Base-by-base conservation (phyloP, 2,797 vertebrate species). In the Heteromormyrus szaboi region DNA sequence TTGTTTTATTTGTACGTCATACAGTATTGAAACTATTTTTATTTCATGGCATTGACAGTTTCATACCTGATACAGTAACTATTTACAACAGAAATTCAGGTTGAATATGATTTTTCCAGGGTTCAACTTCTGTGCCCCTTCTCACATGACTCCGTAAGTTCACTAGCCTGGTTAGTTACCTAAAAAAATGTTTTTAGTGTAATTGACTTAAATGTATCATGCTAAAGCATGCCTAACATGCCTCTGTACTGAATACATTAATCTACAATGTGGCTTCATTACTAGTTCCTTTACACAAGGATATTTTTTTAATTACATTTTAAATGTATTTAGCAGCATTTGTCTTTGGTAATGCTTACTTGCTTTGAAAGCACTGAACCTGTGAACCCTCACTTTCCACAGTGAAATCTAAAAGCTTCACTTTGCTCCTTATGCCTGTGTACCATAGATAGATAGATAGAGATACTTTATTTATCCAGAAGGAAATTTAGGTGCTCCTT, bases 121-220 rank as follows among this genome's bases (percentile, higher is more conserved):
- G 72, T 79, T n/a, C 72, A 44, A 2, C 17, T 44, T 41, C 76
- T n/a, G 76, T 44, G 33, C 65, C 37, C 76, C 37, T 79, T 79
- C 46, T 14, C 76, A 81, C 76, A 46, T 46, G 7, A n/a, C 37
- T 17, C 17, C 14, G 0, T 46, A 81, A n/a, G 76, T 46, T 72
- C 17, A 6, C 76, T 19, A 81, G 7, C 76, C 41, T 81, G 76
- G 37, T 46, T 81, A 46, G 17, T 44, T 81, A n/a, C 37, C 41
- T n/a, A 51, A 19, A 14, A 51, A 29, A 65, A 29, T 17, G 6
- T 14, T 76, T 50, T 85, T n/a, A 25, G 8, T 50, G 56, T 89
- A 41, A 89, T 79, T 54, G 48, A 53, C 37, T 79, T 22, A 89
- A 76, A 89, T 9, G 54, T 22, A 79, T 86, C 84, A 86, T 89